phyloP scores from a whole-genome alignment of 2,888 invertebrate genomes.

The Hydroisotoma schaefferi region DNA sequence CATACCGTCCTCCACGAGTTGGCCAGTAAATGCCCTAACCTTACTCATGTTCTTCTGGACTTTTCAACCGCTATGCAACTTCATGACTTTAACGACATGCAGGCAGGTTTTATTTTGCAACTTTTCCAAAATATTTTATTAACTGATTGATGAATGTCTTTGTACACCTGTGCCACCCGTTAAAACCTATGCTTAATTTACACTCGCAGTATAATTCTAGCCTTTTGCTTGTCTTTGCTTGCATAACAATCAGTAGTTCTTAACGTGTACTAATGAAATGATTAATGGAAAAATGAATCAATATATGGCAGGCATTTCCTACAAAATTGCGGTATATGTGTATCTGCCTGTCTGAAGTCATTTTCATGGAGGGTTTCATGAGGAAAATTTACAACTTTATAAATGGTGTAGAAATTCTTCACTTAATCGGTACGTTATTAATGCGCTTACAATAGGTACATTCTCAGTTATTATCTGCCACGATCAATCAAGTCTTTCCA shows the following conservation, averaged over 20 bases:
- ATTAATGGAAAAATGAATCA: neutral
- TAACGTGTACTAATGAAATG: too few relatives aligned
- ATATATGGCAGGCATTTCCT: constrained; percentile 78
- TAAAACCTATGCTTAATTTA: too few relatives aligned
- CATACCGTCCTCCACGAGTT: constrained; percentile 95
- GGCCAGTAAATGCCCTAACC: constrained; percentile 90
- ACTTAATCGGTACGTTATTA: constrained; percentile 73
- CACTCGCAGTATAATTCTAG: too few relatives aligned
- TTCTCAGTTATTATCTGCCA: neutral
- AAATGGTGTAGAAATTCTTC: constrained; percentile 93
- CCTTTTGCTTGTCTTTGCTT: too few relatives aligned
- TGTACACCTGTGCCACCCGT: too few relatives aligned
- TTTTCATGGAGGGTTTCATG: constrained; percentile 99
- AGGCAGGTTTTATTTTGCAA: too few relatives aligned
- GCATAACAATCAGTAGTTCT: neutral
- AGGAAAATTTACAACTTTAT: constrained; percentile 99
- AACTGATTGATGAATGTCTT: too few relatives aligned
- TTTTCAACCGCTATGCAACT: constrained; percentile 99
- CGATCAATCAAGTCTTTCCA: too few relatives aligned
- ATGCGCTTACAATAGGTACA: neutral
- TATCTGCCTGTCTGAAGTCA: constrained; percentile 96
- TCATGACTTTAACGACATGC: constrained; percentile 97
- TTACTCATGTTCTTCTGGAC: constrained; percentile 93
- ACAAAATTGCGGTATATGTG: constrained; percentile 92
- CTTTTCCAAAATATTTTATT: too few relatives aligned